Evolutionary conservation across 1,140 invertebrate genomes (phyloP).

Genomic region (Apis dorsata): DNA sequence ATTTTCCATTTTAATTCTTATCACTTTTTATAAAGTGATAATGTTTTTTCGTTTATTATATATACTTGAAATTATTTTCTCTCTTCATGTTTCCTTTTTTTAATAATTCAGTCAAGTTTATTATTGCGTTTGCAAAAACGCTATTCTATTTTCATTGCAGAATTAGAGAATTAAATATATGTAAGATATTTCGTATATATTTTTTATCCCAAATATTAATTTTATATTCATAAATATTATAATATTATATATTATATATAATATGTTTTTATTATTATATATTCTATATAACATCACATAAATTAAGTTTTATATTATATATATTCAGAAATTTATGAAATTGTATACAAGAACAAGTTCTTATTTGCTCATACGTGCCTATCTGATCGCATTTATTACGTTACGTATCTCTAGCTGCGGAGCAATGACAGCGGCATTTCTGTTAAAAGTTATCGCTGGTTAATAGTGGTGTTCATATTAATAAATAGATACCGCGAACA

Average conservation of each 20-base stretch:
- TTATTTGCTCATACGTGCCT: constrained; percentile 28
- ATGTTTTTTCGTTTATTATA: not conserved
- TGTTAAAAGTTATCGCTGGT: constrained; percentile 59
- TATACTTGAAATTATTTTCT: constrained; percentile 17
- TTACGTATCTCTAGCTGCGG: constrained; percentile 49
- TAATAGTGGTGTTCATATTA: constrained; percentile 54
- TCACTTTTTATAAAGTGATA: constrained; percentile 9
- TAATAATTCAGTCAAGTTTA: constrained; percentile 43
- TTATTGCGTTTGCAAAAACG: constrained; percentile 24
- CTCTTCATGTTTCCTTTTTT: constrained; percentile 15
- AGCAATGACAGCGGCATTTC: constrained; percentile 57
- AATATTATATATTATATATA: constrained; percentile 49
- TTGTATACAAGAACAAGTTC: constrained; percentile 30
- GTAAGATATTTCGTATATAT: constrained; percentile 2
- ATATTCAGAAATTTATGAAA: constrained; percentile 17
- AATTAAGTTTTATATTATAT: constrained; percentile 22
- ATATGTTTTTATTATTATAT: constrained; percentile 19
- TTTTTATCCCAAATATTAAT: constrained; percentile 33
- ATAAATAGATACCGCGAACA: constrained; percentile 58
- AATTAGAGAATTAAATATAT: constrained; percentile 49
- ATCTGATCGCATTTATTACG: constrained; percentile 32
- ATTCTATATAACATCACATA: constrained; percentile 38
- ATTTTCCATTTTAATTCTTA: constrained; percentile 26
- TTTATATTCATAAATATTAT: constrained; percentile 19
- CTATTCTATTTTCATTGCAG: constrained; percentile 24